Evolutionary conservation across 2,797 vertebrate genomes (phyloP), one percentile per base, ranked within the genome.

Genomic region (Furcifer pardalis): DNA sequence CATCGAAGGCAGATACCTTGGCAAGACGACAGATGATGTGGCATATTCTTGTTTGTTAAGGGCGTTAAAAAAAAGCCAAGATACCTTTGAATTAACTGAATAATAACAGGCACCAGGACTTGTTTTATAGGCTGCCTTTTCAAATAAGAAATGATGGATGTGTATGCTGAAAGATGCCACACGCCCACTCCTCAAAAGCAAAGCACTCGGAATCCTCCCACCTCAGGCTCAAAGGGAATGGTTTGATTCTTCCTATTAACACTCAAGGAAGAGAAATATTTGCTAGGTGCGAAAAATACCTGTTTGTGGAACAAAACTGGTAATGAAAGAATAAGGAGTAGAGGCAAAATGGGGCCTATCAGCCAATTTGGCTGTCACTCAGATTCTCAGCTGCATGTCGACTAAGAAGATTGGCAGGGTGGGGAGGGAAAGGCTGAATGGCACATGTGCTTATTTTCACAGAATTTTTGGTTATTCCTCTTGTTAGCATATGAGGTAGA

Each of bases 181-280:
- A 76, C 78, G 37, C 62, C 78, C 65, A 56, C 52, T 89, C 89
- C 86, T 90, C 83, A 88, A 8, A 5, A 87, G 77, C 83, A 52
- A 89, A 89, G 32, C 81, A 84, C 35, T 71, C 46, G 84, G 86
- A 90, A 72, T 89, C 37, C 35, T 7, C 56, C 30, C 19, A 1
- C 87, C 89, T 91, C 88, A 86, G 17, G 76, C 91, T 92, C 80
- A 82, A 90, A 92, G 84, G 84, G 76, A 92, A 87, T 62, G 89
- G 32, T 90, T 93, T 92, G 83, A 90, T 94, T 93, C 93, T 86
- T 84, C 62, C 89, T 94, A 93, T 91, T 93, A 92, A 85, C 87
- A 74, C 88, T 87, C 83, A 82, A 78, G 83, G 89, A 84, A 27
- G 83, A 84, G 89, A 90, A 92, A 85, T 87, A 92, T 46, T 89